Evolutionary conservation across 2,113 vertebrate genomes (phyloP).

Genomic region (Arizona elegans): DNA sequence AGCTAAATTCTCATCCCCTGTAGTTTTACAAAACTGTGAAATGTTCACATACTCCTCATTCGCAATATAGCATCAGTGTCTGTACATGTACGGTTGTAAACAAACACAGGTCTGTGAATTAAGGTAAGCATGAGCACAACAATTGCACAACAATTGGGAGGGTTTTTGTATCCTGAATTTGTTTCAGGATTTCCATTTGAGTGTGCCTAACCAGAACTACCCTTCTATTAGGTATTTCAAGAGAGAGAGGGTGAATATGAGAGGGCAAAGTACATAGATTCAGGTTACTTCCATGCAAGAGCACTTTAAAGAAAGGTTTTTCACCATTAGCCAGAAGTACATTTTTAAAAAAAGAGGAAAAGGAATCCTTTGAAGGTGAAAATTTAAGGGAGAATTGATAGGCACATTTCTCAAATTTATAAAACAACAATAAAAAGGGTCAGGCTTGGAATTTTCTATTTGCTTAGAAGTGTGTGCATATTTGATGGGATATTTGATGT

Average conservation of each 20-base stretch:
- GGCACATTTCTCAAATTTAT: background rate
- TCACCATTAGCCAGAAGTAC: background rate
- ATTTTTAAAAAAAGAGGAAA: background rate
- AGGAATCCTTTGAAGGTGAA: background rate
- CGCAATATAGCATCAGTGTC: background rate
- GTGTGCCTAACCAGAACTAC: background rate
- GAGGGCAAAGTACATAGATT: background rate
- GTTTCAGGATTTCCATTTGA: background rate
- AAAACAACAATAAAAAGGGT: background rate
- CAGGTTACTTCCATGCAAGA: background rate
- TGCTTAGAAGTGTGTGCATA: background rate
- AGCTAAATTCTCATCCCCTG: constrained; percentile 46
- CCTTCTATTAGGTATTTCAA: too few relatives aligned
- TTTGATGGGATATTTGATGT: background rate
- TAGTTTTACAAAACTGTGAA: constrained; percentile 23
- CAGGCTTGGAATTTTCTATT: background rate
- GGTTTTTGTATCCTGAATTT: background rate
- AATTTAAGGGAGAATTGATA: background rate
- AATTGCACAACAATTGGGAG: background rate
- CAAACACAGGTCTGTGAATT: background rate
- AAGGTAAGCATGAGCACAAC: background rate
- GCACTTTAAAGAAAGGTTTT: background rate
- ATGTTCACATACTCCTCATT: background rate
- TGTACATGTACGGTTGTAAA: background rate
- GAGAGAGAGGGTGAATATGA: background rate